Conservation (phyloP, 1,140 invertebrate species). For the Anadara kagoshimensis region DNA sequence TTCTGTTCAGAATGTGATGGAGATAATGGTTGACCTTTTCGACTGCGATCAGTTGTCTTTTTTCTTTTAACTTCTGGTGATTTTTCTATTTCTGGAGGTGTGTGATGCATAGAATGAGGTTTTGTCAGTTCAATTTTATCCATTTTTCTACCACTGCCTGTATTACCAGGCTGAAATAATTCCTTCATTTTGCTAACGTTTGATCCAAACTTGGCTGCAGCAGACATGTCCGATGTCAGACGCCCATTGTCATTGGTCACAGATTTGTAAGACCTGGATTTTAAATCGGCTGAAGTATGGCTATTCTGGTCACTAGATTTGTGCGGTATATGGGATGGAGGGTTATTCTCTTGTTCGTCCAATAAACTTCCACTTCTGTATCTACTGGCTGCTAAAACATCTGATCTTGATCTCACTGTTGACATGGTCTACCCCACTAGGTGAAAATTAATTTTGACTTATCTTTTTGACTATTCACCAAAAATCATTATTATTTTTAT, state of each 20-base stretch:
- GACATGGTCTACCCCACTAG: neutral
- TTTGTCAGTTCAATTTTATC: conserved; percentile 17
- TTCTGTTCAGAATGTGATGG: conserved; percentile 26
- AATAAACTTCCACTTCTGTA: conserved; percentile 50
- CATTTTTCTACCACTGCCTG: neutral
- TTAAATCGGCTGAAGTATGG: conserved; percentile 1
- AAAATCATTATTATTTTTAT: neutral
- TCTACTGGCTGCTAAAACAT: conserved; percentile 50
- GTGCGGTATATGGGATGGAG: conserved; percentile 2
- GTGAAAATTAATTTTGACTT: neutral
- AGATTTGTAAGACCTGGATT: conserved; percentile 28
- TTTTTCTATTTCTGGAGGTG: conserved; percentile 31
- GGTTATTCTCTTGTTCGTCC: conserved; percentile 29
- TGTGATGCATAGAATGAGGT: neutral
- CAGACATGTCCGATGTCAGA: neutral
- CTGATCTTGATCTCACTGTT: conserved; percentile 33
- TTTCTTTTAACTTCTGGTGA: conserved; percentile 56
- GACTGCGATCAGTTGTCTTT: conserved; percentile 25
- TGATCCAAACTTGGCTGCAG: conserved; percentile 38
- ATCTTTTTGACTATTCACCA: neutral
- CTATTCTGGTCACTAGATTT: conserved; percentile 6
- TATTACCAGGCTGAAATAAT: conserved; percentile 47
- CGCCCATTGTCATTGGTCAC: conserved; percentile 32
- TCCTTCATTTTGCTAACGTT: conserved; percentile 62
- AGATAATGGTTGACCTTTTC: conserved; percentile 4